These are phyloP conservation scores for Barypeithes pellucidus DNA, from an alignment of 2,888 invertebrate species.

Conservation along the genomic window DNA sequence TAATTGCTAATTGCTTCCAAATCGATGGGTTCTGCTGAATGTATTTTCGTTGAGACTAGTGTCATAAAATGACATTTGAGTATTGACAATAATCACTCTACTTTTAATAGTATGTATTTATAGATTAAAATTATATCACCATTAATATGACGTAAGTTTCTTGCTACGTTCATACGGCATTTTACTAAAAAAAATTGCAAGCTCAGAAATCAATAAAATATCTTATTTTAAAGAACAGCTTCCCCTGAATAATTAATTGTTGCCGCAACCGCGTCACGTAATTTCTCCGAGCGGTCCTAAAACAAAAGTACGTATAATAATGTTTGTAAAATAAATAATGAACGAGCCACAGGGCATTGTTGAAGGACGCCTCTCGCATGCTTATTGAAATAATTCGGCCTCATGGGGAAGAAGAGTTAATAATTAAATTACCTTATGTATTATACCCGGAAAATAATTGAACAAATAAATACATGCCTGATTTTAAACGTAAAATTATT, in stretches of 20 bases:
- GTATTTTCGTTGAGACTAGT: no score
- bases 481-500: no score
- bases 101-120: no score
- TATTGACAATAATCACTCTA: no score
- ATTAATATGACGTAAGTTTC: no score
- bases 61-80: no score
- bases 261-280: conserved; percentile 1
- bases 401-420: background rate
- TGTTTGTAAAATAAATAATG: conserved; percentile 3
- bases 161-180: no score
- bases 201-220: background rate
- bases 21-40: no score
- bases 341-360: background rate
- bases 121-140: no score
- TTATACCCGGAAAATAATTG: background rate
- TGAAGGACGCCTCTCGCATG: background rate
- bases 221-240: background rate
- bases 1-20: no score
- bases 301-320: background rate
- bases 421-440: background rate
- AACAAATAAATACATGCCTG: no score
- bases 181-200: no score
- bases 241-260: conserved; percentile 4
- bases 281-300: background rate
- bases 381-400: background rate